A percentile compares a stretch with the other conserved stretches of the same genome.
Evolutionary conservation across 2,113 vertebrate species (phyloP).

Genomic region (Natator depressus): DNA sequence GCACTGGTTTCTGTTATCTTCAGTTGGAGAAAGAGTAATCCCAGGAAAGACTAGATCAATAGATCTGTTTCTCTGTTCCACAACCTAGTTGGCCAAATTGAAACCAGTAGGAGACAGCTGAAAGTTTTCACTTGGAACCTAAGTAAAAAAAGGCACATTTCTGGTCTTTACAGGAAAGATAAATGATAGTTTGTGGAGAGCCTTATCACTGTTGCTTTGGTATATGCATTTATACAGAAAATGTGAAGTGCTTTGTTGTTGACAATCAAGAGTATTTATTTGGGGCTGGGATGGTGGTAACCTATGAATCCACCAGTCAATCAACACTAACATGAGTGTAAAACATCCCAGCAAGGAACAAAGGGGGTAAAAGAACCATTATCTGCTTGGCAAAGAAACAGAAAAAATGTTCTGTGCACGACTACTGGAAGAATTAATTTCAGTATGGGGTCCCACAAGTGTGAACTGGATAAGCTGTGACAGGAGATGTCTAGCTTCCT

Average conservation of each 20-base stretch:
- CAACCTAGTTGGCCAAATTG: not conserved
- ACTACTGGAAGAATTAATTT: not conserved
- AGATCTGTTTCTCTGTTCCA: not conserved
- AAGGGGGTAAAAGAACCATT: not conserved
- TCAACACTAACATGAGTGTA: not conserved
- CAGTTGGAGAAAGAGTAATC: rapidly evolving
- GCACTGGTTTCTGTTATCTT: not conserved
- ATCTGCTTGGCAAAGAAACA: too few species aligned
- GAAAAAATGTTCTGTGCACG: not conserved
- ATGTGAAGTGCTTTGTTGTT: not conserved
- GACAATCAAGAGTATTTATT: not conserved
- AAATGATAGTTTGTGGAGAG: not conserved
- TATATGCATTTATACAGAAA: not conserved
- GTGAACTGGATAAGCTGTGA: not conserved
- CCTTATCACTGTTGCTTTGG: not conserved
- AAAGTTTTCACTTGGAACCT: not conserved
- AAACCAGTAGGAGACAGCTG: not conserved
- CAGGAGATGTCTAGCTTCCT: not conserved
- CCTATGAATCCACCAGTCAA: not conserved
- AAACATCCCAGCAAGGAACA: not conserved
- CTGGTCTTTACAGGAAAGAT: not conserved
- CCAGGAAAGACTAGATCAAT: not conserved
- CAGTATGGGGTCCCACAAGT: not conserved
- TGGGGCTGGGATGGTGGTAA: not conserved
- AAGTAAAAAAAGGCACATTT: not conserved